Evolutionary conservation across 2,888 invertebrate genomes (phyloP), one percentile per base, ranked within the genome.

Genomic region (Pharmacophagus antenor): DNA sequence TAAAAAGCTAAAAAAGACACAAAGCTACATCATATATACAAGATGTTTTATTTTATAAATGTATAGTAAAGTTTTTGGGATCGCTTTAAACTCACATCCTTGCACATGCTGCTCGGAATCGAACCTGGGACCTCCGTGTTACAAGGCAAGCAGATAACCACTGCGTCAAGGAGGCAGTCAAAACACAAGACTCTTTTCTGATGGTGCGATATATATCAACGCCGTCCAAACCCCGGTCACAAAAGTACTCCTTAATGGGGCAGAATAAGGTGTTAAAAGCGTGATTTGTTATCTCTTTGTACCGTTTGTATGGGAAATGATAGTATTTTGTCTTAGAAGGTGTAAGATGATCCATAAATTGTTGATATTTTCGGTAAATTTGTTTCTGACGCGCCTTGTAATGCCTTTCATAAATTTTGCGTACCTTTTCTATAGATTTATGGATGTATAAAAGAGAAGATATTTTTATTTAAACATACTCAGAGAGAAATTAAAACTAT

Each of bases 211-310:
- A 70, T 73, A 70, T 70, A 72, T 71, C 74, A 72, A 54, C 31
- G 37, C 53, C 53, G 56, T 62, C 48, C 52, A 46, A 17, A 41
- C 51, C 41, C 7, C 47, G 41, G 51, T 25, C 52, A 62, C 65
- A 63, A 65, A 66, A 63, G 65, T 66, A 65, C 63, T 58, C 58
- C 62, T 62, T 64, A 61, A 56, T 61, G 59, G 56, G 50, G 66
- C 60, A 65, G 67, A 66, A 65, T 65, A 65, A 64, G 63, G 73
- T 70, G 77, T 73, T 78, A 76, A 80, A 76, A 79, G 79, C 78
- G 62, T 70, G 61, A 80, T 80, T 76, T 77, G 78, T 79, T 78
- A 77, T 71, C 68, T 72, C 52, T 73, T 72, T 77, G 70, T 78
- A 69, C 65, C 57, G 63, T 71, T 70, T 70, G 68, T 70, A 67